Evolutionary conservation across 2,888 invertebrate species (phyloP).

Genomic region (Baronia brevicornis): DNA sequence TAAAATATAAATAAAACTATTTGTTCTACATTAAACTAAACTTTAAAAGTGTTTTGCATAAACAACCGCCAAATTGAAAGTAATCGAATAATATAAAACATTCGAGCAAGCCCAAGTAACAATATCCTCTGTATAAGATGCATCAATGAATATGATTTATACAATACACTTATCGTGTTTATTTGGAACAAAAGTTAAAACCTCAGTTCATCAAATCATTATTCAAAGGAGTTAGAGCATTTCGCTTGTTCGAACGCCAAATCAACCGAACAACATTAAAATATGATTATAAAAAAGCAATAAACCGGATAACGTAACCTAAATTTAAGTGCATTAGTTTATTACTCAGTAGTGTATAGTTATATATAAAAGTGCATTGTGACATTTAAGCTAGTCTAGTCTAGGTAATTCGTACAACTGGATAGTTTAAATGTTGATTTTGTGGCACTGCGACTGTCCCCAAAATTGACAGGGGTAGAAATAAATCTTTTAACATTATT

Average conservation of each 20-base stretch:
- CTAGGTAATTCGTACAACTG: too few species aligned
- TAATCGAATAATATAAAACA: constrained; percentile 10
- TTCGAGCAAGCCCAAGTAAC: constrained; percentile 11
- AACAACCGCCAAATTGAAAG: not conserved
- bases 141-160: constrained; percentile 28
- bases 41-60: too few species aligned
- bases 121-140: not conserved
- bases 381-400: too few species aligned
- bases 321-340: constrained; percentile 68
- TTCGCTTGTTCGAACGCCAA: constrained; percentile 27
- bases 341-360: constrained; percentile 47
- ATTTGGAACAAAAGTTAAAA: constrained; percentile 24
- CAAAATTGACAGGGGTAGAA: too few species aligned
- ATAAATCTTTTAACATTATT: too few species aligned
- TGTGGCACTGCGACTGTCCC: too few species aligned
- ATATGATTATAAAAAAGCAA: constrained; percentile 65
- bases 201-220: constrained; percentile 44
- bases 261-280: constrained; percentile 46
- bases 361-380: constrained; percentile 25
- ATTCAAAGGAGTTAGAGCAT: constrained; percentile 29
- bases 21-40: too few species aligned
- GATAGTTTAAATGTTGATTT: too few species aligned
- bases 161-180: constrained; percentile 26
- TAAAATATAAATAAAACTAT: too few species aligned
- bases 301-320: constrained; percentile 49